Evolutionary conservation across 2,797 vertebrate species (phyloP).

Genomic region (Squalus acanthias): DNA sequence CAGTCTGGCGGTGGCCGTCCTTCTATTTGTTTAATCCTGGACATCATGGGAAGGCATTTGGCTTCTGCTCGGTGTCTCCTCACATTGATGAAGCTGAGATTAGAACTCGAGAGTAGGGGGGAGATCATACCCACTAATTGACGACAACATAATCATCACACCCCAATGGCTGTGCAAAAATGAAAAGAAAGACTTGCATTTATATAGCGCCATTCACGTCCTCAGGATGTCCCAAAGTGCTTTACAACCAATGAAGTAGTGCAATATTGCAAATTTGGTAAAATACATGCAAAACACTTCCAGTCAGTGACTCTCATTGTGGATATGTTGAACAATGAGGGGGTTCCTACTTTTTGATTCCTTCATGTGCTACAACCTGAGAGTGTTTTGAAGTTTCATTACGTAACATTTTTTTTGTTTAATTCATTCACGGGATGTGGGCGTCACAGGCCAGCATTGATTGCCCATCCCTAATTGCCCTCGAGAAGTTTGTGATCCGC

Average conservation of each 20-base stretch:
- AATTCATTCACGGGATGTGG: no score
- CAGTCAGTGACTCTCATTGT: neutral
- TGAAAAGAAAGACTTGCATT: neutral
- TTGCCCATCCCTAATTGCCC: no score
- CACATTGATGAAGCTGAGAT: neutral
- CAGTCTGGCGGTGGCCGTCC: neutral
- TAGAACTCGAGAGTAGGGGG: neutral
- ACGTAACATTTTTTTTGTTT: neutral
- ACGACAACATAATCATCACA: no score
- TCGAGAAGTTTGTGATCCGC: no score
- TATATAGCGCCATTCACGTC: neutral
- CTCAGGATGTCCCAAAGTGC: no score
- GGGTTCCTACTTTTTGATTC: neutral
- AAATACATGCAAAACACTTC: neutral
- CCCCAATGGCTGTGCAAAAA: no score
- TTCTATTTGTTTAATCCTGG: neutral
- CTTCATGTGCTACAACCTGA: neutral
- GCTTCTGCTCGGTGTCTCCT: neutral
- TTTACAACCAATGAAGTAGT: neutral
- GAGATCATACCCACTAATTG: neutral
- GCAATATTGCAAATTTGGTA: neutral
- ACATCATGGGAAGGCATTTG: neutral
- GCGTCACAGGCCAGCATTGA: no score
- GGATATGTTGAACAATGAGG: neutral
- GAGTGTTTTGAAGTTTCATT: neutral